Base-by-base conservation (phyloP, 1,140 invertebrate genomes). In the Listronotus bonariensis region DNA sequence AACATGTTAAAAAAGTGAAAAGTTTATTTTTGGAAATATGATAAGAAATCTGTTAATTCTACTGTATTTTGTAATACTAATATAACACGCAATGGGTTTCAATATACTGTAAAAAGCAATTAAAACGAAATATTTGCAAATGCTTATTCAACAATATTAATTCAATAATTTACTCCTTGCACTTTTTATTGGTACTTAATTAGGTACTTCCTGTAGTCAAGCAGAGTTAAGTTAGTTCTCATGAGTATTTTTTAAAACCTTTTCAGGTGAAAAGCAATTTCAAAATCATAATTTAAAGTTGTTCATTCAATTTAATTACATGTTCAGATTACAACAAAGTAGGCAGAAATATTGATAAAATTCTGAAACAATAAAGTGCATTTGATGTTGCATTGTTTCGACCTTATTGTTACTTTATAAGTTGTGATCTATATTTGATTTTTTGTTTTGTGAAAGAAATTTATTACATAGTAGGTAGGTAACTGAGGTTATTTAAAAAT, bases 81-180 rank as follows among this genome's bases (percentile, higher is more conserved):
- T 20, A 49, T 36, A 12, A 36, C 34, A 36, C 46, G 46, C 41
- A 59, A 59, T 48, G 17, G 18, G 14, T 59, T 59, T 48, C 56
- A 59, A 43, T 34, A 43, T 20, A 26, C 18, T 54, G 46, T 54
- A 48, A 40, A 45, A 53, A 54, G n/a, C 36, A 45, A 45, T 54
- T 54, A 41, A 11, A 18, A 45, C 17, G 45, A 45, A 52, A 17
- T 15, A 54, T 54, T n/a, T 38, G 36, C 41, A 51, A 63, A 42
- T 55, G 60, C 40, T 63, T 63, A 54, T 63, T 63, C 60, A 38
- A 63, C 60, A 63, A 32, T 49, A 43, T 41, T 61, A 52, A 42
- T 36, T 34, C n/a, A 63, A 54, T 63, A 63, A 63, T 63, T 52
- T 31, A 63, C 51, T 54, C 12, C 10, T 41, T 36, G 60, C 60